Evolutionary conservation across 2,888 invertebrate genomes (phyloP), one percentile per base, ranked within the genome.

Genomic region (Cheilosia scutellata): DNA sequence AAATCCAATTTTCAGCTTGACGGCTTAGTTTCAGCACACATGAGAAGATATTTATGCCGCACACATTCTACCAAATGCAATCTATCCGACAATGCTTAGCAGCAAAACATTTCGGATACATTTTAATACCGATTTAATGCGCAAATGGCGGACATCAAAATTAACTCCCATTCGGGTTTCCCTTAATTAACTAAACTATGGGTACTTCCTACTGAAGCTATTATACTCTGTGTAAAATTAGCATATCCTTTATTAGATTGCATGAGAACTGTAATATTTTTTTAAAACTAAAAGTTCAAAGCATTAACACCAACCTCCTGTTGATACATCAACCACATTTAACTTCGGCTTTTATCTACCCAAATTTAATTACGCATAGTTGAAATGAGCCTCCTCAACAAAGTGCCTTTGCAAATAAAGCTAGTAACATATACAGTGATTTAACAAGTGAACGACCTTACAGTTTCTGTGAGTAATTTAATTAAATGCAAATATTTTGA

Each of bases 1-100:
- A 80, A 84, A 86, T 86, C 76, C 84, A 86, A 86, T 86, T 86
- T 86, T 86, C 84, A 66, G 80, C 80, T 76, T 76, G 76, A 72
- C 55, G 71, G 71, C 71, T 80, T 70, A 53, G 60, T 49, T 71
- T 37, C 58, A 53, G 68, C 58, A 49, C 27, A 65, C 63, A 65
- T 60, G 72, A 80, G 42, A 60, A 53, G 71, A 71, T 76, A 76
- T 76, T 76, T 71, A 76, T 76, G 63, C 57, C 42, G 57, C n/a
- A 62, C 25, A 68, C 31, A 71, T 44, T 63, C 42, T 70, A 37
- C 55, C 78, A 68, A 79, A 60, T 75, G 70, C 75, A 75, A 71
- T 80, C 55, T 76, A 57, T 76, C 49, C 40, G 71, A 78, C 78
- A 78, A 65, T 72, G 66, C 66, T 65, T 40, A 70, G 70, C 70